phyloP scores from a whole-genome alignment of 2,888 invertebrate species.

The Stenodema calcarata region DNA sequence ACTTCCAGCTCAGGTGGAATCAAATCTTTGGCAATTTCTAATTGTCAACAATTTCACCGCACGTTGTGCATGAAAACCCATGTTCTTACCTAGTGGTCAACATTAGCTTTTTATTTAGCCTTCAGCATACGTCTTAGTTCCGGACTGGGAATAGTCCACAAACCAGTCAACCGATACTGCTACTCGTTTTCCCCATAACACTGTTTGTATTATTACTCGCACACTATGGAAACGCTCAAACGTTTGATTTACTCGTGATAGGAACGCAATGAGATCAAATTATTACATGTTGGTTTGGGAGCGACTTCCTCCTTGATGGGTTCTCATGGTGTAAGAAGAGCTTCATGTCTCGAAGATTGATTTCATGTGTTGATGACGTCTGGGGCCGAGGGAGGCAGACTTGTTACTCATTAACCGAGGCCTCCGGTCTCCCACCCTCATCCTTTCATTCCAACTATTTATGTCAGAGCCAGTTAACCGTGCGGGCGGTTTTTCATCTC shows the following conservation, averaged over 20 bases:
- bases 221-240: no score
- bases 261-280: neutral
- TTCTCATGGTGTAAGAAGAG: constrained; percentile 35
- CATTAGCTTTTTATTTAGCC: no score
- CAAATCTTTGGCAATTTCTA: no score
- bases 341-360: constrained; percentile 28
- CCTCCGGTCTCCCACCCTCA: neutral
- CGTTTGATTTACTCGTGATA: neutral
- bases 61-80: no score
- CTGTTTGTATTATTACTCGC: no score
- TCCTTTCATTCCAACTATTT: neutral
- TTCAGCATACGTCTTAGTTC: no score
- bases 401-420: constrained; percentile 25
- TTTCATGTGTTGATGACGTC: constrained; percentile 44
- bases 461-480: neutral
- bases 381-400: constrained; percentile 4
- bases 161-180: no score
- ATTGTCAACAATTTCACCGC: no score
- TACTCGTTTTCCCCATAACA: no score
- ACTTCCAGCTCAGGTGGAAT: no score
- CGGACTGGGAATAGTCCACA: no score
- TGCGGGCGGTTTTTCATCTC: neutral
- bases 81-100: no score
- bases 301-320: constrained; percentile 17
- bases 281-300: neutral